phyloP scores from a whole-genome alignment of 2,888 invertebrate species.

The Ypsolopha sequella region DNA sequence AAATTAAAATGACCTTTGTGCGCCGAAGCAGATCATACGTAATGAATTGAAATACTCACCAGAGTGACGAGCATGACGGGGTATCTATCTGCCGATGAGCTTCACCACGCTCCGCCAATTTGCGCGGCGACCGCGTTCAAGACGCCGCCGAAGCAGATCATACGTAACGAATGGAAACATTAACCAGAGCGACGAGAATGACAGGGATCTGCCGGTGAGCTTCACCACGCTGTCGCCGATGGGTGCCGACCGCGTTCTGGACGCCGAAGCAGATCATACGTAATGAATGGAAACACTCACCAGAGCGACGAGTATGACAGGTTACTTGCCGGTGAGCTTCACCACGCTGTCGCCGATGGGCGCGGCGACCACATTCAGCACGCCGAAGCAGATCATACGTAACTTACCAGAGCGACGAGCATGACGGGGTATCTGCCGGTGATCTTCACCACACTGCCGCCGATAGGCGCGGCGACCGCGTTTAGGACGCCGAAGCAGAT shows the following conservation, averaged over 20 bases:
- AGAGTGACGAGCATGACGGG: constrained; percentile 84
- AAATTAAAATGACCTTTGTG: no score
- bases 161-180: constrained; percentile 40
- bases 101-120: constrained; percentile 84
- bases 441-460: constrained; percentile 83
- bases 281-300: constrained; percentile 19
- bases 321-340: constrained; percentile 82
- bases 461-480: constrained; percentile 86
- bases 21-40: no score
- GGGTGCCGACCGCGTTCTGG: constrained; percentile 87
- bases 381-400: no score
- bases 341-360: constrained; percentile 83
- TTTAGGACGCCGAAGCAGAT: constrained; percentile 93
- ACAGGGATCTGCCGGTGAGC: constrained; percentile 84
- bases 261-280: constrained; percentile 91
- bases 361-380: constrained; percentile 83
- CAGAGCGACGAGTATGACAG: constrained; percentile 82
- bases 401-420: constrained; percentile 73
- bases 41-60: constrained; percentile 20
- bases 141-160: constrained; percentile 93
- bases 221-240: constrained; percentile 84
- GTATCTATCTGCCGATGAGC: constrained; percentile 81
- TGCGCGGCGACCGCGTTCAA: constrained; percentile 90
- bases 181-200: constrained; percentile 77
- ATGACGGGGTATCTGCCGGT: constrained; percentile 86